Percentiles rank a stretch among this genome's conserved stretches.
These are phyloP conservation scores for Melanaphis sacchari DNA, from an alignment of 1,140 invertebrate species.

Conservation along the genomic window DNA sequence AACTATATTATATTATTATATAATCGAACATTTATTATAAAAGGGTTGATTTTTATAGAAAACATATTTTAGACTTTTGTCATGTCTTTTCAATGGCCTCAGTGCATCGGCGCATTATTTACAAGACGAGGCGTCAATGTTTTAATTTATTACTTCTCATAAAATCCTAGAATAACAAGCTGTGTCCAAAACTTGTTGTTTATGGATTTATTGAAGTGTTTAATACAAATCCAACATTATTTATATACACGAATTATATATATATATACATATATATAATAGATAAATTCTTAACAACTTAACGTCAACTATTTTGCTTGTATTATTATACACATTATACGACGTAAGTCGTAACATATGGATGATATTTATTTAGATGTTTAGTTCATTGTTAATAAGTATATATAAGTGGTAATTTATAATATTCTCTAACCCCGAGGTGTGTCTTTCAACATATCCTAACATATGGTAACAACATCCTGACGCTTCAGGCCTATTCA, in stretches of 20 bases:
- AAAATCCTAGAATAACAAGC: not conserved
- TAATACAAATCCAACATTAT: slow-evolving; percentile 15
- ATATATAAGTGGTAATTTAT: slow-evolving; percentile 38
- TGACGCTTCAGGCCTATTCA: slow-evolving; percentile 5
- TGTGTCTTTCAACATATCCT: not conserved
- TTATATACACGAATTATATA: not conserved
- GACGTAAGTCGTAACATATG: slow-evolving; percentile 33
- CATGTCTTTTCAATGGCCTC: not conserved
- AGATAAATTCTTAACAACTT: slow-evolving; percentile 11
- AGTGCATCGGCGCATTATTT: not conserved
- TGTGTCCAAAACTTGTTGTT: not conserved
- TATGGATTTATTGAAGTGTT: not conserved
- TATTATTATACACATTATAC: not conserved
- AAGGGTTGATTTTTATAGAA: not conserved
- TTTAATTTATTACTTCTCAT: not conserved
- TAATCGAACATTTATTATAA: not conserved
- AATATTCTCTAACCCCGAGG: not conserved
- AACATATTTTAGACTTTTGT: not conserved
- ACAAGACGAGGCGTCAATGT: not conserved
- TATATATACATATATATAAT: not conserved
- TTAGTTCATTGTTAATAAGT: slow-evolving; percentile 26
- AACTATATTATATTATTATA: not conserved
- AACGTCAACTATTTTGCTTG: slow-evolving; percentile 17
- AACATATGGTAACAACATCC: slow-evolving; percentile 23
- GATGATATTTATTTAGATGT: slow-evolving; percentile 41